Conservation (phyloP, 2,113 vertebrate genomes). For the Percopsis transmontana region DNA sequence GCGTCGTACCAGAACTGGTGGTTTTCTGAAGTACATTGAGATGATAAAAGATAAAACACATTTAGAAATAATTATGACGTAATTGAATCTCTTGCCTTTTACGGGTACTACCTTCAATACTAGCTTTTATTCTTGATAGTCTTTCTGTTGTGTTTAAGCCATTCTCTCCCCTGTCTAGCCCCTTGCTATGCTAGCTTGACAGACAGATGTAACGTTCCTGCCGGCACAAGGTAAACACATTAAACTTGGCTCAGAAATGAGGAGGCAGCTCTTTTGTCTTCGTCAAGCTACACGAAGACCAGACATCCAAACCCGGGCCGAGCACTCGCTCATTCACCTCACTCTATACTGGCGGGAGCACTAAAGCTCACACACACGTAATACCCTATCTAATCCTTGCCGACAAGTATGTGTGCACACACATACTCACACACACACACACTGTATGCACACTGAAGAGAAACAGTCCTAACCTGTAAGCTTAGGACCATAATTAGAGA, state of each 20-base stretch:
- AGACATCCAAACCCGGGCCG: slow-evolving; percentile 52
- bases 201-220: slow-evolving; percentile 23
- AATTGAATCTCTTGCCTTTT: no score
- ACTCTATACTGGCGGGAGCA: slow-evolving; percentile 36
- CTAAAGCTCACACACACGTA: slow-evolving; percentile 44
- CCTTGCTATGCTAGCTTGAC: slow-evolving; percentile 2
- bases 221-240: slow-evolving; percentile 38
- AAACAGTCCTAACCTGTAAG: slow-evolving; percentile 59
- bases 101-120: no score
- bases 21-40: no score
- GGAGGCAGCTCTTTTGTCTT: slow-evolving; percentile 38
- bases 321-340: slow-evolving; percentile 37
- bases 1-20: no score
- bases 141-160: background rate
- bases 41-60: no score
- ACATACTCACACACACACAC: slow-evolving; percentile 16
- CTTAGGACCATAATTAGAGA: slow-evolving; percentile 65
- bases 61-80: no score
- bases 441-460: background rate
- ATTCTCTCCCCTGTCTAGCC: slow-evolving; percentile 13
- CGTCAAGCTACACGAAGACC: slow-evolving; percentile 58
- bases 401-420: background rate
- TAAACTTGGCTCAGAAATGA: slow-evolving; percentile 32
- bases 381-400: slow-evolving; percentile 55
- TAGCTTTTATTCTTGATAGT: no score